phyloP scores from a whole-genome alignment of 2,888 invertebrate genomes.

The Parascotia fuliginaria region DNA sequence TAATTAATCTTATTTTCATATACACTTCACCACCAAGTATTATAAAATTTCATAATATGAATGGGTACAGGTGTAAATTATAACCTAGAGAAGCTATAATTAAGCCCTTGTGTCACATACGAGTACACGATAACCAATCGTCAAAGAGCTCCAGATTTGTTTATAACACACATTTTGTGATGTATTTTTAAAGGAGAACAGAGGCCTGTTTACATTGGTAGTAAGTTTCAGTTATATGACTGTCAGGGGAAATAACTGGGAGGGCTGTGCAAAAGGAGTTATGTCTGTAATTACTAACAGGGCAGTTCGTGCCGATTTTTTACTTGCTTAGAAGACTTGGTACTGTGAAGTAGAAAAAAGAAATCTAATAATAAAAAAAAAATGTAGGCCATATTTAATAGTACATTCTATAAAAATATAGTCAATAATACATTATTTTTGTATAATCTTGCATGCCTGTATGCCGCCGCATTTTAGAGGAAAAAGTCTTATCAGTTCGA shows the following conservation, averaged over 20 bases:
- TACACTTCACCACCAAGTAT: conserved; percentile 56
- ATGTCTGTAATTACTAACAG: conserved; percentile 53
- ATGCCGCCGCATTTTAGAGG: no score
- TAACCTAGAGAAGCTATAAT: conserved; percentile 66
- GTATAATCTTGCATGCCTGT: no score
- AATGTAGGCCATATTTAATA: no score
- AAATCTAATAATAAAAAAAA: no score
- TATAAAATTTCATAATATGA: conserved; percentile 77
- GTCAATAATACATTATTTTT: no score
- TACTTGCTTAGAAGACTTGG: no score
- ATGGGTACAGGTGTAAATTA: conserved; percentile 81
- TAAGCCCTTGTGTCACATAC: conserved; percentile 71
- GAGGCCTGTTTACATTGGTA: conserved; percentile 64
- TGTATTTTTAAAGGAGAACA: conserved; percentile 40
- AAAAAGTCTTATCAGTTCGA: no score
- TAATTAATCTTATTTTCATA: neutral
- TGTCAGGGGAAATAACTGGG: conserved; percentile 77
- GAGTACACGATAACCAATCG: conserved; percentile 52
- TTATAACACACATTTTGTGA: conserved; percentile 1
- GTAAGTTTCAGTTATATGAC: conserved; percentile 72
- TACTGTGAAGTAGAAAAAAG: no score
- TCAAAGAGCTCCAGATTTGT: conserved; percentile 57
- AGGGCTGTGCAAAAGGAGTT: conserved; percentile 60
- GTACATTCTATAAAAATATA: no score
- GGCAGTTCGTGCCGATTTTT: conserved; percentile 58